These are phyloP conservation scores for Eutrigla gurnardus DNA, from an alignment of 2,797 vertebrate species.

Conservation along the genomic window DNA sequence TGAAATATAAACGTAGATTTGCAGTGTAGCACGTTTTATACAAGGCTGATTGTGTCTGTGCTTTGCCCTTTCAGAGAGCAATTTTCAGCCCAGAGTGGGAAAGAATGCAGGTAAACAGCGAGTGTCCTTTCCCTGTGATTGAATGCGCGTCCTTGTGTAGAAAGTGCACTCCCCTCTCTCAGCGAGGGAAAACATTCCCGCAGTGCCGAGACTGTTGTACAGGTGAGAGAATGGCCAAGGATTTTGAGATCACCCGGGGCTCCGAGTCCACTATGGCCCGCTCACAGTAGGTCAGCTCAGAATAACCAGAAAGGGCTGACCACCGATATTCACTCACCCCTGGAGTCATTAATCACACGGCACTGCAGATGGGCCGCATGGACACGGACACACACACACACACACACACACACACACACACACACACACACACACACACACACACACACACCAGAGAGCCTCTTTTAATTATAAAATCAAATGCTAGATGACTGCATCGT, in stretches of 20 bases:
- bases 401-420: conserved; percentile 9
- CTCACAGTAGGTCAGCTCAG: conserved; percentile 76
- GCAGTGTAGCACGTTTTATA: background rate
- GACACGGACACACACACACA: conserved; percentile 27
- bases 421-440: background rate
- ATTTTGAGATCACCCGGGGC: conserved; percentile 71
- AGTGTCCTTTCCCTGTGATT: conserved; percentile 65
- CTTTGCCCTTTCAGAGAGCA: conserved; percentile 27
- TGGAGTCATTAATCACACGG: conserved; percentile 78
- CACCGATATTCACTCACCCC: conserved; percentile 64
- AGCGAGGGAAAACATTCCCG: conserved; percentile 52
- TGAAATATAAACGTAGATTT: background rate
- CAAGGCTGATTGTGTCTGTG: conserved; percentile 18
- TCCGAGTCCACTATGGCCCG: conserved; percentile 65
- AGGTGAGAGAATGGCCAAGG: conserved; percentile 73
- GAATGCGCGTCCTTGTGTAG: conserved; percentile 73
- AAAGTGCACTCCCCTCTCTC: conserved; percentile 48
- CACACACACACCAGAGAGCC: conserved; percentile 21
- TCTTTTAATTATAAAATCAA: conserved; percentile 71
- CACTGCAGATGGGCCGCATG: conserved; percentile 55
- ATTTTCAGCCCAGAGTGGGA: conserved; percentile 33
- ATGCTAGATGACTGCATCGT: conserved; percentile 72
- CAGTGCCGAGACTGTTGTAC: conserved; percentile 58
- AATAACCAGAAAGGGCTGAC: conserved; percentile 75
- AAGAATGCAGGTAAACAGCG: conserved; percentile 44